These are phyloP conservation scores for Iguana delicatissima DNA, from an alignment of 2,797 vertebrate species.

Conservation along the genomic window DNA sequence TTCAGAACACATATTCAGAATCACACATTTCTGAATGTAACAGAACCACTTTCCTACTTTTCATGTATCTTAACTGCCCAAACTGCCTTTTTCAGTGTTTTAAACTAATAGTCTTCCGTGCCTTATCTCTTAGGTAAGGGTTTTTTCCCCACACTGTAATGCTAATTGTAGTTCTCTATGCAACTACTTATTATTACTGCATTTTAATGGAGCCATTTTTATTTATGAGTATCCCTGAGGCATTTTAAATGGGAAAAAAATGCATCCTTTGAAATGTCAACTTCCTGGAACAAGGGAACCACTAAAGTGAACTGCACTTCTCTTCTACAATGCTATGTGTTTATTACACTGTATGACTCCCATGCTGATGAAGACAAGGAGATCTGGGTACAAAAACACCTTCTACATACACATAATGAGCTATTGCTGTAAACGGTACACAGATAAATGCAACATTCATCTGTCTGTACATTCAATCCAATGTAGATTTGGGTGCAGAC, in stretches of 20 bases:
- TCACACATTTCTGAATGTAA: not conserved
- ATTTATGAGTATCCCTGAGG: not conserved
- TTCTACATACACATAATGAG: not conserved
- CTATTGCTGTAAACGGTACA: not conserved
- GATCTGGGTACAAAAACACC: not conserved
- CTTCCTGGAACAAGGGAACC: not conserved
- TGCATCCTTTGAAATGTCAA: constrained; percentile 1
- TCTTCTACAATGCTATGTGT: not conserved
- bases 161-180: not conserved
- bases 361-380: not conserved
- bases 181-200: constrained; percentile 15
- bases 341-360: not conserved
- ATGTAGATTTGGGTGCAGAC: not conserved
- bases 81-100: not conserved
- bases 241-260: constrained; percentile 6
- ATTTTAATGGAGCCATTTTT: constrained; percentile 24
- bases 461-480: not conserved
- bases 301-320: not conserved
- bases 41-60: not conserved
- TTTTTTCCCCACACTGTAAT: not conserved
- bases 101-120: not conserved
- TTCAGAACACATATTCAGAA: not conserved
- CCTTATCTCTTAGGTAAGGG: not conserved
- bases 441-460: not conserved
- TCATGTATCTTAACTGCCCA: not conserved